Percentiles rank a stretch among this genome's conserved stretches.
Conservation (phyloP, 2,888 invertebrate species). For the Clostera curtula region DNA sequence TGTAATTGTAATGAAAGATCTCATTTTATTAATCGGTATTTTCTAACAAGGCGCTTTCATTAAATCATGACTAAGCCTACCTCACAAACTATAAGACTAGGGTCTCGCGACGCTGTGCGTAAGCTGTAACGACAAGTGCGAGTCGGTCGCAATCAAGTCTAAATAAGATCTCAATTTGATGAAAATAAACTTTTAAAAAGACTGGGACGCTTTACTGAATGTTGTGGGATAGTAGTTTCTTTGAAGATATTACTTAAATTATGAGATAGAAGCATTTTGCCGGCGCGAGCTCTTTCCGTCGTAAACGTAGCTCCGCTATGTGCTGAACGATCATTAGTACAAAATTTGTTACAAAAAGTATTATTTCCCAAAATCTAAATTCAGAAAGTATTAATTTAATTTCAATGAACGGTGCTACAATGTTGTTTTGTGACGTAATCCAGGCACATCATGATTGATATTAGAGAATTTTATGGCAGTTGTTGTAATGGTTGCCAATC, state of each 20-base stretch:
- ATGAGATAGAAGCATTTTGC: slow-evolving; percentile 67
- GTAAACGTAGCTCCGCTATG: slow-evolving; percentile 44
- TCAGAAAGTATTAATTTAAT: slow-evolving; percentile 66
- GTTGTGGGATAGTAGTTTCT: slow-evolving; percentile 74
- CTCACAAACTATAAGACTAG: slow-evolving; percentile 69
- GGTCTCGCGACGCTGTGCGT: slow-evolving; percentile 31
- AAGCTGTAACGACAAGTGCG: slow-evolving; percentile 25
- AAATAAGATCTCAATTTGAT: slow-evolving; percentile 75
- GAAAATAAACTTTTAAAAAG: slow-evolving; percentile 74
- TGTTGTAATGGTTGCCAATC: slow-evolving; percentile 21
- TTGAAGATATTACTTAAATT: slow-evolving; percentile 72
- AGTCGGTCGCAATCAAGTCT: slow-evolving; percentile 64
- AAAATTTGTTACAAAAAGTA: slow-evolving; percentile 67
- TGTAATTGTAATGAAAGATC: slow-evolving; percentile 75
- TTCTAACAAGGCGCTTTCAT: slow-evolving; percentile 75
- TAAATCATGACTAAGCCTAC: slow-evolving; percentile 75
- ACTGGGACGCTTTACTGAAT: slow-evolving; percentile 75
- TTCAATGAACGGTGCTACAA: slow-evolving; percentile 52
- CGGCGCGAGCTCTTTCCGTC: slow-evolving; percentile 39
- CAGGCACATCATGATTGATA: slow-evolving; percentile 37
- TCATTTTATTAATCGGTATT: slow-evolving; percentile 76
- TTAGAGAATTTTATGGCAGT: slow-evolving; percentile 20
- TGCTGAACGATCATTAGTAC: slow-evolving; percentile 62
- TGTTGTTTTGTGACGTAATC: slow-evolving; percentile 35
- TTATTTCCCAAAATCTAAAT: slow-evolving; percentile 68